These are phyloP conservation scores for Mya arenaria DNA, from an alignment of 1,140 invertebrate species.

Conservation along the genomic window DNA sequence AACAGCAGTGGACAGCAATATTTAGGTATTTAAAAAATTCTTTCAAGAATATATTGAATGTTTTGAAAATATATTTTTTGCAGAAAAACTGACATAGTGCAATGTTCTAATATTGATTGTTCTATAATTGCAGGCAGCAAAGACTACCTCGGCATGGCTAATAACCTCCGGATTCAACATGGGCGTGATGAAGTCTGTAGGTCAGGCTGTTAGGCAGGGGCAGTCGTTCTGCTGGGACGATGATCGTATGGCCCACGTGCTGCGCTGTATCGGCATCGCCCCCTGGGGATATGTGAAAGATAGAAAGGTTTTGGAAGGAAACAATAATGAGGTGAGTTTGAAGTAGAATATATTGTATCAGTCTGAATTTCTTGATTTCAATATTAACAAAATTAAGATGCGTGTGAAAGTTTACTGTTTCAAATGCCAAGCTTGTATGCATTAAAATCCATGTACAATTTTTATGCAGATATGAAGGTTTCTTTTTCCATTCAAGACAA, in stretches of 20 bases:
- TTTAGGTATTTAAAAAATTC: background rate
- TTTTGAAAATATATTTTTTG: background rate
- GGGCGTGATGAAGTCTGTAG: constrained; percentile 84
- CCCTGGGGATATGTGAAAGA: constrained; percentile 99
- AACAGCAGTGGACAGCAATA: background rate
- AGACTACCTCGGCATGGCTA: constrained; percentile 98
- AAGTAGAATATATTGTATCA: too few relatives aligned
- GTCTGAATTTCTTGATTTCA: too few relatives aligned
- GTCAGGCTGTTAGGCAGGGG: constrained; percentile 84
- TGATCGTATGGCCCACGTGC: constrained; percentile 71
- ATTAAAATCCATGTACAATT: too few relatives aligned
- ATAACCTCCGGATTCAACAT: constrained; percentile 98
- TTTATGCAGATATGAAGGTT: too few relatives aligned
- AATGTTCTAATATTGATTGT: background rate
- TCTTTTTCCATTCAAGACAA: too few relatives aligned
- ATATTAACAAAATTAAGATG: too few relatives aligned
- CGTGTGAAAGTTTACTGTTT: too few relatives aligned
- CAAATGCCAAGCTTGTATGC: too few relatives aligned
- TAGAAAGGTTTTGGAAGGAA: constrained; percentile 89
- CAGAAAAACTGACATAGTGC: background rate
- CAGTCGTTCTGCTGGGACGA: constrained; percentile 76
- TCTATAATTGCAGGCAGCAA: constrained; percentile 89
- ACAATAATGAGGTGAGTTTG: too few relatives aligned
- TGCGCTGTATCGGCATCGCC: constrained; percentile 91
- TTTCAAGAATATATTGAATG: background rate